Evolutionary conservation across 2,888 invertebrate species (phyloP), one percentile per base, ranked within the genome.

Genomic region (Pelosia muscerda): DNA sequence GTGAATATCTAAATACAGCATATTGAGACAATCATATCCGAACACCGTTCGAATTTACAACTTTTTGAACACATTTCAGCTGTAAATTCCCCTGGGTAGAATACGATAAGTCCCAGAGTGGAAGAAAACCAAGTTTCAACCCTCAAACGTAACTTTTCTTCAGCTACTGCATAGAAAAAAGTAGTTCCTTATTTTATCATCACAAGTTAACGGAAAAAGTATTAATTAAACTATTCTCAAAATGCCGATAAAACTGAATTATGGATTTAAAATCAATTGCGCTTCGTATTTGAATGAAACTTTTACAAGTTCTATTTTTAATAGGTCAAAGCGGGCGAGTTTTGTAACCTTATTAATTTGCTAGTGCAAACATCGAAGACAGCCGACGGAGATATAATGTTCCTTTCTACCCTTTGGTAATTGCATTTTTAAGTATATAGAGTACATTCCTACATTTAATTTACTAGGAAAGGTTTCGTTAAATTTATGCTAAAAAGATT

Each of bases 241-340:
- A 76, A 69, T 65, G 61, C 59, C 60, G 53, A 74, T 72, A 73
- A 78, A 72, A 69, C 58, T 66, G 71, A 70, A 68, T 72, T 67
- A 79, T 77, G 69, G 62, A 72, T 71, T 63, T 66, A 67, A 71
- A 76, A 74, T 69, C 64, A 69, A 71, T 73, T 67, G 71, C 71
- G 71, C 60, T 69, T 64, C 63, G 66, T 72, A 71, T 71, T 71
- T 56, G 71, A 77, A 69, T 79, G 63, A 57, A 75, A 77, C 72
- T 82, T 83, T 68, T 71, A 68, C 58, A 69, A 81, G 81, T 82
- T 83, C 78, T 81, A 80, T 82, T 85, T 84, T 84, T 84, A 83
- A 86, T 84, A 83, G 83, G 77, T 79, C 69, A 72, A 74, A 64
- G 72, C 72, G 73, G 55, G 65, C 59, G 67, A 71, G 60, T 79